A percentile compares a stretch with the other conserved stretches of the same genome.
These are phyloP conservation scores for cat (Felis catus) DNA, from an alignment of 2,113 vertebrate species.

Conservation along the genomic window DNA sequence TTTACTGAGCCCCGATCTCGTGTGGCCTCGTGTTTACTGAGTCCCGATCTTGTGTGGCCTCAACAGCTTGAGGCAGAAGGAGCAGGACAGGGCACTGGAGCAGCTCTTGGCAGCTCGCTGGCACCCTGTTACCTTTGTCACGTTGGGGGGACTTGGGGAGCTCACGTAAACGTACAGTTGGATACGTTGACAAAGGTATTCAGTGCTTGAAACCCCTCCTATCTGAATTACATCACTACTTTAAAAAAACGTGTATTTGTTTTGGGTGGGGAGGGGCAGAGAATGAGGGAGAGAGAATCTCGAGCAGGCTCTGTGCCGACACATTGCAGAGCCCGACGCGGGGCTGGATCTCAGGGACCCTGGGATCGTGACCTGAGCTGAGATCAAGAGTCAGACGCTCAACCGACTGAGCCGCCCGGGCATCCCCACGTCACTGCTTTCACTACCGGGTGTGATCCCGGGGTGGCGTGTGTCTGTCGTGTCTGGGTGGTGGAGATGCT, in stretches of 20 bases:
- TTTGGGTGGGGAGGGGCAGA: no score
- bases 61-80: accelerated
- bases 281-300: no score
- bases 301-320: no score
- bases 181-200: accelerated
- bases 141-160: neutral
- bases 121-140: neutral
- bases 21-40: neutral
- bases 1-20: neutral
- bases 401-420: no score
- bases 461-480: accelerated
- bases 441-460: accelerated
- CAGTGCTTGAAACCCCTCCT: accelerated
- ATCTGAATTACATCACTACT: accelerated
- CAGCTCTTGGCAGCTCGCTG: accelerated
- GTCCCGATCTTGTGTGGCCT: accelerated
- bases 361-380: no score
- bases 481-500: accelerated
- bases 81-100: accelerated
- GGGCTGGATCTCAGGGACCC: no score
- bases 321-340: no score
- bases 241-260: no score
- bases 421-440: accelerated
- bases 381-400: no score
- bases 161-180: neutral